A percentile compares a stretch with the other conserved stretches of the same genome.
phyloP scores from a whole-genome alignment of 2,888 invertebrate genomes.

The Drosophila incognita region DNA sequence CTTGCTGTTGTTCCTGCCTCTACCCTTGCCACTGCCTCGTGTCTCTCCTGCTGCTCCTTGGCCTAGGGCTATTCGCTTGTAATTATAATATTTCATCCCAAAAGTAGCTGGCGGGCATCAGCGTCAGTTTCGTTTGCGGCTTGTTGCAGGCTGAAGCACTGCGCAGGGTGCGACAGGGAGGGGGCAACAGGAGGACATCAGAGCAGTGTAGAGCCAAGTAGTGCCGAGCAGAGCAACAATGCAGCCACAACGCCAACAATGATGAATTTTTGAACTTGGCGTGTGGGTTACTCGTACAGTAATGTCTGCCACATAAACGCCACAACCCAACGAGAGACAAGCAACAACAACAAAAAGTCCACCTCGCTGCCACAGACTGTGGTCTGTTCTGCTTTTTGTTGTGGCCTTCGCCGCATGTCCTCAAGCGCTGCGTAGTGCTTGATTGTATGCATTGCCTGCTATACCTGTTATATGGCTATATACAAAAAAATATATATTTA shows the following conservation, averaged over 20 bases:
- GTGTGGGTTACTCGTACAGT: conserved; percentile 69
- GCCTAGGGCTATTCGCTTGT: conserved; percentile 83
- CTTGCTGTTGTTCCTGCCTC: conserved; percentile 21
- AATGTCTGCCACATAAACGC: conserved; percentile 63
- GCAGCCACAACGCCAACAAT: conserved; percentile 76
- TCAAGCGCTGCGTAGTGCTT: conserved; percentile 39
- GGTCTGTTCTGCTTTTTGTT: conserved; percentile 8
- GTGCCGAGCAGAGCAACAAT: conserved; percentile 45
- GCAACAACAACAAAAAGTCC: conserved; percentile 15
- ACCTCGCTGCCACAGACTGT: conserved; percentile 13
- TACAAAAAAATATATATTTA: not conserved
- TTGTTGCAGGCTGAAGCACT: conserved; percentile 64
- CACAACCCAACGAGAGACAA: conserved; percentile 35
- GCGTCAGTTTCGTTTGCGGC: conserved; percentile 79
- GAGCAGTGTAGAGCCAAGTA: conserved; percentile 1
- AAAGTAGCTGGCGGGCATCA: conserved; percentile 82
- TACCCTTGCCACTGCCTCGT: conserved; percentile 21
- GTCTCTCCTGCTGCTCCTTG: conserved; percentile 68
- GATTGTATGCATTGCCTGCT: conserved; percentile 32
- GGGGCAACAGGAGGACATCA: conserved; percentile 10
- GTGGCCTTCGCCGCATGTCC: conserved; percentile 33
- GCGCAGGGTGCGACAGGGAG: conserved; percentile 21
- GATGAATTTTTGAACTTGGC: conserved; percentile 79
- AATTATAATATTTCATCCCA: conserved; percentile 86
- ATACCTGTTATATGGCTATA: conserved; percentile 24